Evolutionary conservation across 2,888 invertebrate genomes (phyloP).

Genomic region (Thymelicus lineola): DNA sequence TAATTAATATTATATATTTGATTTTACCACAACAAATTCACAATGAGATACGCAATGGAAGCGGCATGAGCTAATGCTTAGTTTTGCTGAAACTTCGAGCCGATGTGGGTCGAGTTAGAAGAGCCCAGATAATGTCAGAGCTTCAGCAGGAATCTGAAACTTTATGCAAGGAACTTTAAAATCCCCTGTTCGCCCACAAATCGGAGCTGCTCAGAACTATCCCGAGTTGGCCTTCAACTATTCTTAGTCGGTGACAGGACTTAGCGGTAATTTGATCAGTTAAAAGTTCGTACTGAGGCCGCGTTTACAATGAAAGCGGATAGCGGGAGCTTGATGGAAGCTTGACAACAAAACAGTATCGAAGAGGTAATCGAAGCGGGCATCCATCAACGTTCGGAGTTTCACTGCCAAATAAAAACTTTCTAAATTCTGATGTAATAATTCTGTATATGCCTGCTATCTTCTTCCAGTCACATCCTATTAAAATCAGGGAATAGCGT

Average conservation of each 20-base stretch:
- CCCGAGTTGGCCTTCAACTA: slow-evolving; percentile 6
- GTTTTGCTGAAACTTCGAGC: slow-evolving; percentile 22
- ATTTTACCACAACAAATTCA: neutral
- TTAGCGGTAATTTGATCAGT: slow-evolving; percentile 9
- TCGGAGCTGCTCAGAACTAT: slow-evolving; percentile 23
- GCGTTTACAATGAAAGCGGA: neutral
- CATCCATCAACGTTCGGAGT: no score
- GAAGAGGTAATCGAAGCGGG: no score
- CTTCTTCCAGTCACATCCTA: no score
- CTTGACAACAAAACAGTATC: neutral
- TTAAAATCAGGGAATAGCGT: no score
- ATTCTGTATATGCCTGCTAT: no score
- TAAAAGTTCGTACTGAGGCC: neutral
- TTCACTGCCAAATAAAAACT: no score
- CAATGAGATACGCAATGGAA: neutral
- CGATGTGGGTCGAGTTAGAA: slow-evolving; percentile 24
- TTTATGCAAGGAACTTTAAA: slow-evolving; percentile 32
- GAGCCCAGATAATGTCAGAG: slow-evolving; percentile 31
- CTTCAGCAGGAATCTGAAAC: slow-evolving; percentile 23
- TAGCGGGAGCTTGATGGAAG: neutral
- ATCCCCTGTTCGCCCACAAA: slow-evolving; percentile 31
- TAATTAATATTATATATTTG: no score
- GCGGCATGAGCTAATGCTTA: neutral
- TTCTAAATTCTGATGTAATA: no score
- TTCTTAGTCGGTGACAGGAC: slow-evolving; percentile 11